Evolutionary conservation across 2,888 invertebrate genomes (phyloP).

Genomic region (Serripes groenlandicus): DNA sequence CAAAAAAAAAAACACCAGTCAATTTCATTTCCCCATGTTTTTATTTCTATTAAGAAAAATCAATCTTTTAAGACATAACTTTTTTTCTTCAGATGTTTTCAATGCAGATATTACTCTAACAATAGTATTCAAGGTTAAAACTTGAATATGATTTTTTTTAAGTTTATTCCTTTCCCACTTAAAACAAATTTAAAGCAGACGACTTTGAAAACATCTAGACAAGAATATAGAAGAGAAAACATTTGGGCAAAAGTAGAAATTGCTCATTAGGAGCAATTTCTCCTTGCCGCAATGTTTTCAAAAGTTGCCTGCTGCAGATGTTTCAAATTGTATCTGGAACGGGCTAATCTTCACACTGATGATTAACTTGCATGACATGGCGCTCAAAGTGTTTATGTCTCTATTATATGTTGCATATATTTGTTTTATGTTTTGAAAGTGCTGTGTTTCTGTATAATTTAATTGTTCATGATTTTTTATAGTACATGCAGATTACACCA

Average conservation of each 20-base stretch:
- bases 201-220: too few relatives aligned
- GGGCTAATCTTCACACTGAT: neutral
- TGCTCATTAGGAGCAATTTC: neutral
- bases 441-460: slow-evolving; percentile 24
- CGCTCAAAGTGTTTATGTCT: neutral
- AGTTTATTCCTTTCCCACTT: too few relatives aligned
- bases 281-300: neutral
- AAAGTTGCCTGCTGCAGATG: neutral
- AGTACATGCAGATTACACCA: slow-evolving; percentile 25
- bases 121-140: too few relatives aligned
- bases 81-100: too few relatives aligned
- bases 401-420: neutral
- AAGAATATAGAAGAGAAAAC: too few relatives aligned
- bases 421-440: slow-evolving; percentile 21
- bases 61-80: too few relatives aligned
- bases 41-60: too few relatives aligned
- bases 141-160: too few relatives aligned
- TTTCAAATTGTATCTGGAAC: neutral
- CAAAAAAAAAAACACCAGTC: too few relatives aligned
- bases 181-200: too few relatives aligned
- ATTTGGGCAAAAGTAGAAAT: neutral
- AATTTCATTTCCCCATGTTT: too few relatives aligned
- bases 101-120: too few relatives aligned
- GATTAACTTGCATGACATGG: neutral
- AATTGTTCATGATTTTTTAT: slow-evolving; percentile 23